Evolutionary conservation across 1,140 invertebrate genomes (phyloP).

Genomic region (Aphelinus certus): DNA sequence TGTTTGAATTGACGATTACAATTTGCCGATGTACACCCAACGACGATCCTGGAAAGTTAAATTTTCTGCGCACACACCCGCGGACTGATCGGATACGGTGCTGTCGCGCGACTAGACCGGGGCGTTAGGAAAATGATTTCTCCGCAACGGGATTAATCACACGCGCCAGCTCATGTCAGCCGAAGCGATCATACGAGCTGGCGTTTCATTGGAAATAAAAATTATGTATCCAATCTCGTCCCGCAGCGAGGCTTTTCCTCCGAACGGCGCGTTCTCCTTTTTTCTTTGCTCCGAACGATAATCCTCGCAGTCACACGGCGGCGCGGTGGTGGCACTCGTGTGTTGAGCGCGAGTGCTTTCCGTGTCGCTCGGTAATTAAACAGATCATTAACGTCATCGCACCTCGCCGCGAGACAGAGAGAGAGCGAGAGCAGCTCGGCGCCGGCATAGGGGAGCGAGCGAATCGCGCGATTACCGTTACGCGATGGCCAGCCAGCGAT

Average conservation of each 20-base stretch:
- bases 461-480: constrained; percentile 62
- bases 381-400: constrained; percentile 64
- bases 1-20: too few relatives aligned
- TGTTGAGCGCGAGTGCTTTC: constrained; percentile 41
- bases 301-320: constrained; percentile 24
- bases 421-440: constrained; percentile 20
- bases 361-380: constrained; percentile 60
- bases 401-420: constrained; percentile 12
- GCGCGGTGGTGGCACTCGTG: constrained; percentile 15
- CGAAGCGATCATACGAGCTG: not conserved
- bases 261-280: not conserved
- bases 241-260: not conserved
- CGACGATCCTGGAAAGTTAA: too few relatives aligned
- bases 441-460: constrained; percentile 38
- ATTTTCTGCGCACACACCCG: too few relatives aligned
- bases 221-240: constrained; percentile 32
- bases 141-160: too few relatives aligned
- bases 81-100: too few relatives aligned
- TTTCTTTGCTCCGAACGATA: constrained; percentile 19
- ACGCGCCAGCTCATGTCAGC: too few relatives aligned
- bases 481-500: constrained; percentile 61
- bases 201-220: constrained; percentile 24
- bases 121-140: too few relatives aligned
- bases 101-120: too few relatives aligned
- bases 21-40: too few relatives aligned